Percentiles rank a stretch among this genome's conserved stretches.
Conservation (phyloP, 2,797 vertebrate genomes). For the Aythya fuligula region DNA sequence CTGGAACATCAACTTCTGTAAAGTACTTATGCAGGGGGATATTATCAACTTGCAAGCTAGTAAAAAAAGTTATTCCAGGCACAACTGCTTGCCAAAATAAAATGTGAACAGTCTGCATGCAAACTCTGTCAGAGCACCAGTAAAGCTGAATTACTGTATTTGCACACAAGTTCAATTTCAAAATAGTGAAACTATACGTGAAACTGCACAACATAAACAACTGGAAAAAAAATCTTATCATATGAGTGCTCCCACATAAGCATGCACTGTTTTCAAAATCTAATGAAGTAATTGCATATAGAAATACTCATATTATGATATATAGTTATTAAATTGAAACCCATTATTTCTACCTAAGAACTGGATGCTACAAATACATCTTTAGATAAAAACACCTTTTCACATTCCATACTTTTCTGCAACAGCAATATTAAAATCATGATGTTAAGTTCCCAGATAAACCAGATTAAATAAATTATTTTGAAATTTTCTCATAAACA, state of each 20-base stretch:
- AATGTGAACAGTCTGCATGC: background rate
- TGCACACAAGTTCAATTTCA: background rate
- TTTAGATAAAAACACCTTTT: background rate
- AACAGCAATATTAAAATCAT: background rate
- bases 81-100: background rate
- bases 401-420: background rate
- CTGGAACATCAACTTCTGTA: fast-evolving
- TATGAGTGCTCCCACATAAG: background rate
- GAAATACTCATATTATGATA: background rate
- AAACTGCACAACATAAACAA: background rate
- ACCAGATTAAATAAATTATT: background rate
- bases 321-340: background rate
- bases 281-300: background rate
- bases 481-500: background rate
- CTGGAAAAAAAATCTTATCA: background rate
- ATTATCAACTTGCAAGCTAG: background rate
- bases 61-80: background rate
- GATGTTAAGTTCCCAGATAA: background rate
- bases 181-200: background rate
- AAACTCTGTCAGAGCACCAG: background rate
- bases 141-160: background rate
- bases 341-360: background rate
- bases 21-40: background rate
- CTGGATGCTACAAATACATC: background rate
- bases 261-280: background rate